A percentile compares a stretch with the other conserved stretches of the same genome.
Conservation (phyloP, 1,140 invertebrate species). For the Drosophila navojoa region DNA sequence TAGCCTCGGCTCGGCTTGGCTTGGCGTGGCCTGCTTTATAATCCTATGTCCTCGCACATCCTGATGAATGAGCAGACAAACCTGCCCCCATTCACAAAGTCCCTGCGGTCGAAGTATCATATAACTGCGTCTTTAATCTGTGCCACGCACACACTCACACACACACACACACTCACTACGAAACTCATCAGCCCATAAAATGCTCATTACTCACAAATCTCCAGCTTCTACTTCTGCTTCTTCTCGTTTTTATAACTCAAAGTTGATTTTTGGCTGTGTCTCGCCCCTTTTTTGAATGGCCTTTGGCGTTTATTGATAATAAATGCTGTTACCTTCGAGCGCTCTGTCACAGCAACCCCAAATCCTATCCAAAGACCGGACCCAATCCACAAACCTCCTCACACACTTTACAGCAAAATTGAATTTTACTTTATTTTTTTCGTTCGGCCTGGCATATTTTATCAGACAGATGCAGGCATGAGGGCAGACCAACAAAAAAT, state of each 20-base stretch:
- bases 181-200: slow-evolving; percentile 48
- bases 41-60: slow-evolving; percentile 14
- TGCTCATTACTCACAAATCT: slow-evolving; percentile 32
- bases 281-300: slow-evolving; percentile 19
- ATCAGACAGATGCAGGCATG: slow-evolving; percentile 32
- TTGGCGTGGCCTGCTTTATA: slow-evolving; percentile 1
- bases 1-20: slow-evolving; percentile 1
- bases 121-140: slow-evolving; percentile 46
- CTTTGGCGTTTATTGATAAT: slow-evolving; percentile 39
- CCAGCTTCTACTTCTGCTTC: neutral
- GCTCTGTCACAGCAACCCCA: slow-evolving; percentile 24
- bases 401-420: slow-evolving; percentile 27
- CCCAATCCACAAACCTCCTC: slow-evolving; percentile 6
- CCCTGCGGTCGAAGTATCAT: slow-evolving; percentile 26
- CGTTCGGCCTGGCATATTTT: slow-evolving; percentile 31
- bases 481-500: slow-evolving; percentile 13
- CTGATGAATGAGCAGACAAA: slow-evolving; percentile 16
- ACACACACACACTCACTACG: slow-evolving; percentile 13
- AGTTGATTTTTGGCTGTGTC: slow-evolving; percentile 15
- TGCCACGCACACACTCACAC: slow-evolving; percentile 38
- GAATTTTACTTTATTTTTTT: slow-evolving; percentile 15
- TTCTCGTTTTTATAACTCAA: neutral
- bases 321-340: slow-evolving; percentile 31
- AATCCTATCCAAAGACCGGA: slow-evolving; percentile 1
- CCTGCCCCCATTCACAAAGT: slow-evolving; percentile 17